phyloP scores from a whole-genome alignment of 53 echinoderm and acorn worm genomes.

The Henricia sp. region DNA sequence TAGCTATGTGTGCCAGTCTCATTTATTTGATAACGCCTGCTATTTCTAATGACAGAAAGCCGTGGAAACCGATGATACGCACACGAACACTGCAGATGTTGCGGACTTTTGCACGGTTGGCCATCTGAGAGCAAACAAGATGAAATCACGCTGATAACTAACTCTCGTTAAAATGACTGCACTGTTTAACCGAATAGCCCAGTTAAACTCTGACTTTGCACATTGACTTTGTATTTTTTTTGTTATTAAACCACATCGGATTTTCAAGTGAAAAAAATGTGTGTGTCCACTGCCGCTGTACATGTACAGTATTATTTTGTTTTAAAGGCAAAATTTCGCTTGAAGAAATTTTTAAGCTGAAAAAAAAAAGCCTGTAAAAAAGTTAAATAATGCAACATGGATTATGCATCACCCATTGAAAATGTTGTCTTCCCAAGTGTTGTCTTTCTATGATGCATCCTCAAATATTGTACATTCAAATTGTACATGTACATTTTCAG shows the following conservation, averaged over 20 bases:
- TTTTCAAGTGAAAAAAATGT: background rate
- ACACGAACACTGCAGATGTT: constrained; percentile 20
- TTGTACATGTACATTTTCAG: no score
- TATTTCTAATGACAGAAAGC: constrained; percentile 50
- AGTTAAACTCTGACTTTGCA: constrained; percentile 23
- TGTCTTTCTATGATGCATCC: no score
- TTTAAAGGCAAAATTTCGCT: no score
- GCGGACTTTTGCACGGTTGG: constrained; percentile 22
- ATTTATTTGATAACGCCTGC: constrained; percentile 43
- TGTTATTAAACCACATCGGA: background rate
- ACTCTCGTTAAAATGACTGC: background rate
- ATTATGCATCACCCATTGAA: no score
- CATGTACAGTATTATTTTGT: no score
- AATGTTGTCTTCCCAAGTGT: no score
- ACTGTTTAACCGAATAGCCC: constrained; percentile 13
- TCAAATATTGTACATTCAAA: no score
- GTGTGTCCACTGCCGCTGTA: no score
- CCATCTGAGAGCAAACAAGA: constrained; percentile 1
- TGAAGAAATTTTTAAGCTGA: no score
- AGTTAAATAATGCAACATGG: no score
- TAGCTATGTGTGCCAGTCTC: constrained; percentile 9
- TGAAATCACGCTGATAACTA: constrained; percentile 3
- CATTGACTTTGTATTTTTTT: background rate
- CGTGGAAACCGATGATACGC: constrained; percentile 20
- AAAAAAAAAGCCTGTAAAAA: no score